These are phyloP conservation scores for Athalia circularis DNA, from an alignment of 2,888 invertebrate species.

Conservation along the genomic window DNA sequence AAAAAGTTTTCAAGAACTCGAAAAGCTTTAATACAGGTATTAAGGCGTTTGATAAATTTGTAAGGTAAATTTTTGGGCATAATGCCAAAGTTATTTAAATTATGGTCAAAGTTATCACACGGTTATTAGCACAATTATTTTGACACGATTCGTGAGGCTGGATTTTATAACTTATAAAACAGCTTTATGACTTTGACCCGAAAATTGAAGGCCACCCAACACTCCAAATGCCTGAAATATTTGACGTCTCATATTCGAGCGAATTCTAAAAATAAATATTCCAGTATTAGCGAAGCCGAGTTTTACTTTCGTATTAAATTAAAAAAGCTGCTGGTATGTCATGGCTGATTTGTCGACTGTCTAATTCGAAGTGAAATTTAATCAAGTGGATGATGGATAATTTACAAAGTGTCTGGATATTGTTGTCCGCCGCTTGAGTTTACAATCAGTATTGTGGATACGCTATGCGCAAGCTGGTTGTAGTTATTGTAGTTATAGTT, in stretches of 20 bases:
- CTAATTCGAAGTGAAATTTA: slow-evolving; percentile 55
- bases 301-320: not conserved
- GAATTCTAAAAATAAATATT: too few relatives aligned
- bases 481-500: slow-evolving; percentile 27
- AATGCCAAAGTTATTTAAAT: slow-evolving; percentile 24
- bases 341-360: slow-evolving; percentile 48
- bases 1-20: not conserved
- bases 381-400: slow-evolving; percentile 54
- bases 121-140: slow-evolving; percentile 32
- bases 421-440: slow-evolving; percentile 15
- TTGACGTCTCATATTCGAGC: not conserved
- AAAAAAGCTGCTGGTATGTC: not conserved
- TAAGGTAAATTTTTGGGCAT: slow-evolving; percentile 17
- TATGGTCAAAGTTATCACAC: slow-evolving; percentile 28
- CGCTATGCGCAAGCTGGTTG: not conserved
- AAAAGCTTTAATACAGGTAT: too few relatives aligned
- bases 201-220: not conserved
- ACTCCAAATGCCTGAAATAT: not conserved
- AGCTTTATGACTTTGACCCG: slow-evolving; percentile 12
- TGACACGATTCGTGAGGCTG: not conserved
- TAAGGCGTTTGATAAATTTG: slow-evolving; percentile 1
- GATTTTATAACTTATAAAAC: slow-evolving; percentile 13
- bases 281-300: too few relatives aligned
- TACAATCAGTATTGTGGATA: not conserved
- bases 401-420: slow-evolving; percentile 58